phyloP scores from a whole-genome alignment of 2,113 vertebrate genomes.

The Planiliza haematocheilus region DNA sequence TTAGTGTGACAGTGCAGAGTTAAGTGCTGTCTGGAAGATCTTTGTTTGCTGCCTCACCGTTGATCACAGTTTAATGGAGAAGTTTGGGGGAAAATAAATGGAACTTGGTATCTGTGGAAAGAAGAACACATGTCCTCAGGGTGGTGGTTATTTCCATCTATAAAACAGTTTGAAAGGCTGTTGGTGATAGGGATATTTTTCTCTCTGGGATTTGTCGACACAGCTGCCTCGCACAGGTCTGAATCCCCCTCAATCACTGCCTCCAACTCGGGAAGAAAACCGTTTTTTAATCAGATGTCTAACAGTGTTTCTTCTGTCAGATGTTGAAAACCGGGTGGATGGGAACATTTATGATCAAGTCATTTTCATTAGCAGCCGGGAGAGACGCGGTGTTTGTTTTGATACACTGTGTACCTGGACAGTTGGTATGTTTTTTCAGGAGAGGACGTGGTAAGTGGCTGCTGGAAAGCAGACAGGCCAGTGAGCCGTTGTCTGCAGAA shows the following conservation, averaged over 20 bases:
- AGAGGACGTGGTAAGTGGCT: conserved; percentile 64
- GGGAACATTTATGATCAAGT: conserved; percentile 20
- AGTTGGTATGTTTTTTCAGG: conserved; percentile 51
- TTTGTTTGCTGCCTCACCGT: conserved; percentile 2
- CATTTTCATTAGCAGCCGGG: conserved; percentile 23
- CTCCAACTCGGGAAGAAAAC: conserved; percentile 17
- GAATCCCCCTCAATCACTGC: background rate
- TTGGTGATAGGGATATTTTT: conserved; percentile 46
- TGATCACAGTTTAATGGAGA: conserved; percentile 24
- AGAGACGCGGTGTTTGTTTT: conserved; percentile 27
- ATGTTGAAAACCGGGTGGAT: conserved; percentile 41
- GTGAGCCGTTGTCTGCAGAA: conserved; percentile 69
- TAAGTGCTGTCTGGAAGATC: background rate
- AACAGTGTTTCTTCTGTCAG: conserved; percentile 32
- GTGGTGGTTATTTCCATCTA: conserved; percentile 24
- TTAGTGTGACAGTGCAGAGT: background rate
- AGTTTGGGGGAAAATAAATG: conserved; percentile 11
- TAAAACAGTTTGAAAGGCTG: conserved; percentile 24
- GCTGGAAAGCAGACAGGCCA: conserved; percentile 64
- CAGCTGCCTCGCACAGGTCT: conserved; percentile 40
- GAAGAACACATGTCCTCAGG: conserved; percentile 6
- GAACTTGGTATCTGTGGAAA: conserved; percentile 19
- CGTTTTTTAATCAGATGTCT: conserved; percentile 29
- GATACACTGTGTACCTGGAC: conserved; percentile 59
- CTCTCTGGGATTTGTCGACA: conserved; percentile 52